Evolutionary conservation across 2,888 invertebrate genomes (phyloP), one percentile per base, ranked within the genome.

Genomic region (Eupsilia transversa): DNA sequence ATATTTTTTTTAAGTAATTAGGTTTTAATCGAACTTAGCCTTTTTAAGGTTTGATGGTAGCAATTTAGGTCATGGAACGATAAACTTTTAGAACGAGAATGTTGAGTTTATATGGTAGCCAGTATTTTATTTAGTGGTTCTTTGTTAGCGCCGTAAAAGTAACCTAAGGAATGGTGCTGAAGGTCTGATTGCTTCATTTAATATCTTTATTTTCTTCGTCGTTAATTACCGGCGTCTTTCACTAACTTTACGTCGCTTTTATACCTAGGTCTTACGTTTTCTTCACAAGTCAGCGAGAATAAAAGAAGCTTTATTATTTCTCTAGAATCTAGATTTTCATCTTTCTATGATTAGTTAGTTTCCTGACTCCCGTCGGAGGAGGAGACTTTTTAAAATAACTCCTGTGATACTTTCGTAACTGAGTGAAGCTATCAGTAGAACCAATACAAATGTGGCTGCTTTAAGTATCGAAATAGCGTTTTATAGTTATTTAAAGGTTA

Each of bases 21-120:
- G 0, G 7, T 77, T 72, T 64, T 30, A 46, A 63, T 72, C 52
- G 10, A 77, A 70, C 60, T 66, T 81, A 85, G 80, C 72, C 75
- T 74, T 84, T 84, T 49, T 56, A 52, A 72, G 63, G 73, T 79
- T 70, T 71, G 75, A 61, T 69, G 66, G 35, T 38, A 49, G 66
- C 66, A 79, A 89, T 86, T 70, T 89, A 82, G 88, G 89, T 85
- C 86, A 88, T 65, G 79, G 72, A 72, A 74, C 71, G 76, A 38
- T 72, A 49, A 69, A 64, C 64, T 63, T 85, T 69, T 75, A 54
- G 59, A 69, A 73, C 27, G 46, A 71, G 43, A 72, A 80, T 69
- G 64, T 68, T 30, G 41, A 63, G 67, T 79, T 70, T 68, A 60
- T 65, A 63, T 74, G 43, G 12, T 63, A 43, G 30, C 30, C 54